Conservation (phyloP, 2,797 vertebrate species). For the Peromyscus attwateri region DNA sequence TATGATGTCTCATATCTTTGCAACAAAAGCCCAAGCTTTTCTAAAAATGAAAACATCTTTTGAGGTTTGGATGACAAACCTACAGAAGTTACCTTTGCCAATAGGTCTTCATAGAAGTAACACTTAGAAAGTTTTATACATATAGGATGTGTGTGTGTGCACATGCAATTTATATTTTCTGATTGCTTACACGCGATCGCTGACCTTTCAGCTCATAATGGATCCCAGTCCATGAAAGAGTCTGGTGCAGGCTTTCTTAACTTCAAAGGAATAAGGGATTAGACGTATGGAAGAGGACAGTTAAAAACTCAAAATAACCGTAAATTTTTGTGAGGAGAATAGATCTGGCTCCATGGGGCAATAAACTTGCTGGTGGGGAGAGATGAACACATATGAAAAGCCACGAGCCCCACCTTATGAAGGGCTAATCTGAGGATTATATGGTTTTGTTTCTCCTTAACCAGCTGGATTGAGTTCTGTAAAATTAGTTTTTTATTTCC, state of each 20-base stretch:
- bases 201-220: constrained; percentile 71
- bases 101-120: constrained; percentile 64
- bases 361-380: constrained; percentile 65
- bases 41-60: constrained; percentile 79
- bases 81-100: constrained; percentile 75
- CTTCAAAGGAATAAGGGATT: constrained; percentile 75
- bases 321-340: constrained; percentile 68
- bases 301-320: constrained; percentile 69
- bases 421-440: constrained; percentile 52
- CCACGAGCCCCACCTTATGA: constrained; percentile 41
- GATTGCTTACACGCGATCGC: constrained; percentile 61
- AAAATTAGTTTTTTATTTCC: constrained; percentile 69
- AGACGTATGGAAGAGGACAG: constrained; percentile 69
- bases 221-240: constrained; percentile 67
- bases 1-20: constrained; percentile 80
- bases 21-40: constrained; percentile 75
- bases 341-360: constrained; percentile 55
- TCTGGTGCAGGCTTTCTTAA: constrained; percentile 52
- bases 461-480: constrained; percentile 67
- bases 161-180: constrained; percentile 66
- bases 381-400: constrained; percentile 57
- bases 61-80: constrained; percentile 76
- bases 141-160: neutral
- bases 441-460: constrained; percentile 60
- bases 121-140: constrained; percentile 53